Evolutionary conservation across 2,888 invertebrate species (phyloP).

Genomic region (Ormyrus labotus): DNA sequence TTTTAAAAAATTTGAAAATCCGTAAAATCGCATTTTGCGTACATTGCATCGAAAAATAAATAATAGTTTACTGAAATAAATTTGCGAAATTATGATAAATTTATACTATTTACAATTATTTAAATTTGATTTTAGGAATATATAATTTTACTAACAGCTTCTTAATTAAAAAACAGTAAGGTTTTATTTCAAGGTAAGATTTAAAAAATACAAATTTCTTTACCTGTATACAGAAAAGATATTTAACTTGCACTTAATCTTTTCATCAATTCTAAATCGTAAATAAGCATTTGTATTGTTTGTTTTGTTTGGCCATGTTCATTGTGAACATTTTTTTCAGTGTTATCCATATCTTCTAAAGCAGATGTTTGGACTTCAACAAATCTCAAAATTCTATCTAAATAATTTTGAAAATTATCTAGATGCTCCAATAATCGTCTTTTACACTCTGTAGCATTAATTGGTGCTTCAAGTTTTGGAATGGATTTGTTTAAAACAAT

Average conservation of each 20-base stretch:
- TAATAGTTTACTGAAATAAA: too few relatives aligned
- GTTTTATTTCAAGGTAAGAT: too few relatives aligned
- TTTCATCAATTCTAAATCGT: constrained; percentile 84
- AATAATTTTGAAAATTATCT: constrained; percentile 83
- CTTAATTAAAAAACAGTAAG: too few relatives aligned
- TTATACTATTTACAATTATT: too few relatives aligned
- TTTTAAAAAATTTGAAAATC: too few relatives aligned
- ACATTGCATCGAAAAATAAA: too few relatives aligned
- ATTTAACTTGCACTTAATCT: constrained; percentile 78
- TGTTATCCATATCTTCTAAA: constrained; percentile 76
- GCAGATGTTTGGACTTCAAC: constrained; percentile 82
- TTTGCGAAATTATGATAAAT: too few relatives aligned
- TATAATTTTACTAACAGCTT: too few relatives aligned
- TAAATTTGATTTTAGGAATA: too few relatives aligned
- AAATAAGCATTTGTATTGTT: constrained; percentile 84
- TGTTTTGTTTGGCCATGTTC: constrained; percentile 82
- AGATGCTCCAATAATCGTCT: constrained; percentile 87
- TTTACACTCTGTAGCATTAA: constrained; percentile 87
- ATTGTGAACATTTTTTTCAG: constrained; percentile 22
- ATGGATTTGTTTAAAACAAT: constrained; percentile 69
- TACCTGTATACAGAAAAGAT: too few relatives aligned
- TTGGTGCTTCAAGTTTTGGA: constrained; percentile 89
- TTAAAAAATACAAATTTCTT: too few relatives aligned
- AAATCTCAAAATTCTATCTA: constrained; percentile 84
- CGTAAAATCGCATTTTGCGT: too few relatives aligned